Base-by-base conservation (phyloP, 23 tunicate species). In the Clavelina lepadiformis region DNA sequence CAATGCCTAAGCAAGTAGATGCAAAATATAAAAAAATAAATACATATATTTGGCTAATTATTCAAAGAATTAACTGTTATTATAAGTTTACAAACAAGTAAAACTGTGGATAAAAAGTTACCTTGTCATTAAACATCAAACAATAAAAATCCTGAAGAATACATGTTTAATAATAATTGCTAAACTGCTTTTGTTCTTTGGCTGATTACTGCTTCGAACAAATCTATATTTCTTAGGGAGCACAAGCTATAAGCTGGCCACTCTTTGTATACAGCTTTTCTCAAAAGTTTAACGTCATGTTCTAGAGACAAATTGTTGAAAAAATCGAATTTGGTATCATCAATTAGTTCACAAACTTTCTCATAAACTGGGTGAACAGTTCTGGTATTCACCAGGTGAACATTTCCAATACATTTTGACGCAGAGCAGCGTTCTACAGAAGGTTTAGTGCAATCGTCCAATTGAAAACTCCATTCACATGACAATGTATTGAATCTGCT, bases 401-500 rank as follows among this genome's bases (percentile, higher is more conserved):
- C 6, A 5, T 23, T 21, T 3, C 18, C 26, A 15, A 66, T 20
- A 13, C 37, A 7, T 28, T 66, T 66, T 22, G 57, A 38, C 8
- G 72, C 56, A 46, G 56, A 66, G 3, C 6, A 57, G 18, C 18
- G 6, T 35, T 63, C 50, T 3, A 22, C 13, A 36, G 22, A 26
- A 25, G 19, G 29, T 15, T 36, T 29, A 63, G 30, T 58, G 25
- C 57, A 66, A 22, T 18, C 7, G n/a, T 35, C 29, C 7, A 66
- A 38, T 13, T 62, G 44, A 65, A 73, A 65, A 56, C 65, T 73
- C 89, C 89, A 82, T 23, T 45, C 65, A 45, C 61, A 56, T n/a
- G 80, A 45, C 22, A 71, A 55, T 21, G 57, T n/a, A 46, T 36
- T 35, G 6, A 82, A 5, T 22, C 46, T 82, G 21, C 65, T 35